A percentile compares a stretch with the other conserved stretches of the same genome.
Evolutionary conservation across 2,888 invertebrate genomes (phyloP).

Genomic region (Lasioglossum figueresi): DNA sequence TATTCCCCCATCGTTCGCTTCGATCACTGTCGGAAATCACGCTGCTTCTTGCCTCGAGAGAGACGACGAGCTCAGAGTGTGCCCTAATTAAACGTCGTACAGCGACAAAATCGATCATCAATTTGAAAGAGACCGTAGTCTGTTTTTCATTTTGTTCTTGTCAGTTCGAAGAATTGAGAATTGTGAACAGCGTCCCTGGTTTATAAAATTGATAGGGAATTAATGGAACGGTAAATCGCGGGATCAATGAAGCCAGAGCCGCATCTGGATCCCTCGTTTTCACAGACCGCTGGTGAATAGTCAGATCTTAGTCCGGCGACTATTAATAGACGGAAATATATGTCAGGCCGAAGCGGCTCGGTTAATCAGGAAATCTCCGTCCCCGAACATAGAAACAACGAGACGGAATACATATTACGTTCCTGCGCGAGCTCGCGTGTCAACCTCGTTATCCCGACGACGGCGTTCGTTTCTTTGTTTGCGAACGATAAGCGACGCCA

Average conservation of each 20-base stretch:
- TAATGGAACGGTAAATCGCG: not conserved
- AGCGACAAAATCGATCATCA: no score
- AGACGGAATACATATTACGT: constrained; percentile 36
- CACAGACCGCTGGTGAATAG: constrained; percentile 16
- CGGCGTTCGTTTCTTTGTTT: constrained; percentile 21
- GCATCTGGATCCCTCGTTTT: constrained; percentile 14
- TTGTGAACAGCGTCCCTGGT: not conserved
- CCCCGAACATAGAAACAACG: constrained; percentile 11
- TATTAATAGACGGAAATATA: constrained; percentile 52
- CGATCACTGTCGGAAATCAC: not conserved
- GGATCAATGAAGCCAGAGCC: not conserved
- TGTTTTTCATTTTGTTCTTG: no score
- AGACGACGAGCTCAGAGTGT: no score
- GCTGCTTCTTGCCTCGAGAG: not conserved
- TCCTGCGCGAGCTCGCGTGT: constrained; percentile 28
- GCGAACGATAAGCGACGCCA: constrained; percentile 12
- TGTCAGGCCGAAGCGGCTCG: constrained; percentile 22
- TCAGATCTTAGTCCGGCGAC: not conserved
- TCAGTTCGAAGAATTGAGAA: no score
- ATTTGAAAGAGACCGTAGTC: no score
- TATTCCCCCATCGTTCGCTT: not conserved
- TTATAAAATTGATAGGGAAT: not conserved
- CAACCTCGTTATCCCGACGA: not conserved
- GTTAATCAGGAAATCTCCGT: constrained; percentile 28
- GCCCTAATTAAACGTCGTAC: no score